Percentiles rank a stretch among this genome's conserved stretches.
phyloP scores from a whole-genome alignment of 2,888 invertebrate genomes.

The Anticlea derivata region DNA sequence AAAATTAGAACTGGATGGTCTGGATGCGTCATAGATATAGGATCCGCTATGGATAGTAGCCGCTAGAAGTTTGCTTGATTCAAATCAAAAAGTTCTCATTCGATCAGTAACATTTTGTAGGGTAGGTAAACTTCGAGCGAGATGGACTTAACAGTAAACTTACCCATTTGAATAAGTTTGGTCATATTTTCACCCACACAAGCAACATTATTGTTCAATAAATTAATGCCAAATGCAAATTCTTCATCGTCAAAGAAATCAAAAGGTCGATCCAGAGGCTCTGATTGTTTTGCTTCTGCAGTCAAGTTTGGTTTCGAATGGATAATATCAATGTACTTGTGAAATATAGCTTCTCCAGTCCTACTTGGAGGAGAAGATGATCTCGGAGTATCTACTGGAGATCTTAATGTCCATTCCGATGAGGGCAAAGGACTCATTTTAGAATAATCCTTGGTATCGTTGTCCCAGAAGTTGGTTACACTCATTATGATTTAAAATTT shows the following conservation, averaged over 20 bases:
- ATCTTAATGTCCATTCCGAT: slow-evolving; percentile 50
- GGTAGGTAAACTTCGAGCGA: no score
- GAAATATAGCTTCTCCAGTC: slow-evolving; percentile 59
- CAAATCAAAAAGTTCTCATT: neutral
- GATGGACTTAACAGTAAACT: slow-evolving; percentile 18
- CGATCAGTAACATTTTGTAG: no score
- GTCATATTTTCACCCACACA: slow-evolving; percentile 74
- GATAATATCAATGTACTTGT: slow-evolving; percentile 66
- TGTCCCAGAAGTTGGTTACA: slow-evolving; percentile 47
- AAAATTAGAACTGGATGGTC: no score
- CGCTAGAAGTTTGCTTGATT: neutral
- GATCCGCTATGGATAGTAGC: no score
- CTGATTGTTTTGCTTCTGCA: slow-evolving; percentile 52
- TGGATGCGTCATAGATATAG: no score
- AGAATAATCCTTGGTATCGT: slow-evolving; percentile 42
- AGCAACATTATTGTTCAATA: slow-evolving; percentile 74
- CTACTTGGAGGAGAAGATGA: slow-evolving; percentile 52
- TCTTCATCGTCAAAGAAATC: slow-evolving; percentile 77
- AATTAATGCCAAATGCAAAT: slow-evolving; percentile 72
- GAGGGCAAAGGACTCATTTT: slow-evolving; percentile 40
- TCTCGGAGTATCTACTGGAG: slow-evolving; percentile 48
- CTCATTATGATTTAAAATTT: slow-evolving; percentile 34
- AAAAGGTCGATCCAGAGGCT: slow-evolving; percentile 64
- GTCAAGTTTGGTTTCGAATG: slow-evolving; percentile 62
- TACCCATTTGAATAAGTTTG: slow-evolving; percentile 75